Conservation (phyloP, 2,113 vertebrate species). For the Trogon surrucura region DNA sequence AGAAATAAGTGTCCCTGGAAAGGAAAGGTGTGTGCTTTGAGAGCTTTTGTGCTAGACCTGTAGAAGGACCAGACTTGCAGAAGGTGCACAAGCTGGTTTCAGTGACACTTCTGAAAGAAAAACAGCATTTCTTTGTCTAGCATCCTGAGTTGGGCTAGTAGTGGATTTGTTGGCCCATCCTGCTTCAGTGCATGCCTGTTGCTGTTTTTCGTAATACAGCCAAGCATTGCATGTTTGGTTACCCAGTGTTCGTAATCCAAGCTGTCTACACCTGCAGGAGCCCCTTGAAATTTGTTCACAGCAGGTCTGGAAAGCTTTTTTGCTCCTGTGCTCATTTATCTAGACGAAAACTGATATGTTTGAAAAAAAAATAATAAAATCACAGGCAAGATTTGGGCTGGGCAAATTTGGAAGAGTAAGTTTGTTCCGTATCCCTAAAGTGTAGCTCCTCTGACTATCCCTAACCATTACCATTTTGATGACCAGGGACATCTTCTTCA, state of each 20-base stretch:
- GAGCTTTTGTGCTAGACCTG: not conserved
- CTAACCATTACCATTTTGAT: not conserved
- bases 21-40: not conserved
- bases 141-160: not conserved
- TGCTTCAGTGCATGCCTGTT: not conserved
- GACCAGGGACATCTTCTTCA: not conserved
- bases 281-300: not conserved
- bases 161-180: not conserved
- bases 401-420: not conserved
- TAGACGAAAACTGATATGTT: not conserved
- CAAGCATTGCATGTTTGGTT: not conserved
- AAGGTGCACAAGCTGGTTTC: not conserved
- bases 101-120: not conserved
- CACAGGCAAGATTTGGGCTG: not conserved
- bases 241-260: not conserved
- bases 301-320: not conserved
- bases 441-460: not conserved
- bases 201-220: fast-evolving
- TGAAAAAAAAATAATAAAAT: not conserved
- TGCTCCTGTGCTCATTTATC: not conserved
- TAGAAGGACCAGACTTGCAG: not conserved
- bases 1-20: not conserved
- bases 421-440: not conserved
- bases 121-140: not conserved
- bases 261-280: not conserved